phyloP scores from a whole-genome alignment of 2,797 vertebrate genomes.

The Galaxias olidus region DNA sequence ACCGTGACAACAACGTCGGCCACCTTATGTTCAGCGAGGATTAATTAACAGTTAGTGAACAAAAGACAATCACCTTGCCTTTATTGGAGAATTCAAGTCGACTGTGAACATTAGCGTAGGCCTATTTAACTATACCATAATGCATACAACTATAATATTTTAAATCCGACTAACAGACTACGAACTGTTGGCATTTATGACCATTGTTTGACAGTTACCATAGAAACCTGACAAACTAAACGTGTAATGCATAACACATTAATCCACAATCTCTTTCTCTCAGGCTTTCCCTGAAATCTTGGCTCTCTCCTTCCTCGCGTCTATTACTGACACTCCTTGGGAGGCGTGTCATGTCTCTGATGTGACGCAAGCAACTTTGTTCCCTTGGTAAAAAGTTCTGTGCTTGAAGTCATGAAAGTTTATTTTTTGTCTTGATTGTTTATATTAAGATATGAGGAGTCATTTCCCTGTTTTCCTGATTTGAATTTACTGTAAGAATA shows the following conservation, averaged over 20 bases:
- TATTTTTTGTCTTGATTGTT: neutral
- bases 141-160: too few relatives aligned
- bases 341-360: neutral
- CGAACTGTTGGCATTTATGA: too few relatives aligned
- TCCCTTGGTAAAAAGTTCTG: conserved; percentile 24
- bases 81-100: too few relatives aligned
- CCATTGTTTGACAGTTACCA: too few relatives aligned
- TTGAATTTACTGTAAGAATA: conserved; percentile 1
- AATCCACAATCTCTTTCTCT: neutral
- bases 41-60: too few relatives aligned
- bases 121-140: too few relatives aligned
- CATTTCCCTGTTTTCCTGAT: conserved; percentile 28
- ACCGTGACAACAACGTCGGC: neutral
- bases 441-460: conserved; percentile 44
- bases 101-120: too few relatives aligned
- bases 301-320: neutral
- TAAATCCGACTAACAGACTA: too few relatives aligned
- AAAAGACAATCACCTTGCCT: too few relatives aligned
- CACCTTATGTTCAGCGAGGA: neutral
- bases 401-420: conserved; percentile 7
- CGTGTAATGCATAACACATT: neutral
- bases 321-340: neutral
- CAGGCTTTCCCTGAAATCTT: conserved; percentile 1
- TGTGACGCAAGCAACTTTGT: conserved; percentile 20
- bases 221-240: neutral